These are phyloP conservation scores for Drosophila kikkawai DNA, from an alignment of 1,140 invertebrate species.

Conservation along the genomic window DNA sequence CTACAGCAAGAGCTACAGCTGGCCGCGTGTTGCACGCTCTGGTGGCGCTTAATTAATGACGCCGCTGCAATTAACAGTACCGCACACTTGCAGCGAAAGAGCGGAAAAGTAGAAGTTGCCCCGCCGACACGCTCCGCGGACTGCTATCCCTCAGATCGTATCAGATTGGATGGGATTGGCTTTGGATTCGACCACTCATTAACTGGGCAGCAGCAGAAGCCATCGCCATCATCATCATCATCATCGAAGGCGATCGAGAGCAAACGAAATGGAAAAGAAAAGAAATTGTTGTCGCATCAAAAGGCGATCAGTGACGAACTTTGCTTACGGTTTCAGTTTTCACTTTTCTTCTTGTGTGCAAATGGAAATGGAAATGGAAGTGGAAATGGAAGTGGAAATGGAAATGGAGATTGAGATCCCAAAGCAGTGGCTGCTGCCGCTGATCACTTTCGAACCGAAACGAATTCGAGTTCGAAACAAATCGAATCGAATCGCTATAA, in stretches of 20 bases:
- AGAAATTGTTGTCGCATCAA: constrained; percentile 70
- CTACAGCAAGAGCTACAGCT: not conserved
- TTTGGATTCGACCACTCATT: constrained; percentile 32
- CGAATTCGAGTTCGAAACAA: constrained; percentile 4
- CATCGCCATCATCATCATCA: not conserved
- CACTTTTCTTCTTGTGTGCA: constrained; percentile 68
- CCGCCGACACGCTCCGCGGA: constrained; percentile 38
- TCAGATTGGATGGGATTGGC: not conserved
- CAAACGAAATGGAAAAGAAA: constrained; percentile 57
- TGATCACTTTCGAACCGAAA: constrained; percentile 73
- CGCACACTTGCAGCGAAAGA: constrained; percentile 54
- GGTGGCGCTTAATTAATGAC: constrained; percentile 79
- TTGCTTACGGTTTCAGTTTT: constrained; percentile 63
- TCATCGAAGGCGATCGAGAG: constrained; percentile 4
- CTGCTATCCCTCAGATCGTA: not conserved
- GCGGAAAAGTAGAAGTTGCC: constrained; percentile 51
- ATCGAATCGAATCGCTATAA: constrained; percentile 32
- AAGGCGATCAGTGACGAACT: constrained; percentile 35
- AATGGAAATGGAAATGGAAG: constrained; percentile 39
- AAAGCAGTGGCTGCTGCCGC: constrained; percentile 15
- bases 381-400: constrained; percentile 29
- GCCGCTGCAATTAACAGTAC: constrained; percentile 63
- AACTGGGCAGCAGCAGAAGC: constrained; percentile 9
- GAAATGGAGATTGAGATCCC: constrained; percentile 14
- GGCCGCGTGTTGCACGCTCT: constrained; percentile 73